These are phyloP conservation scores for Aphaenogaster rudis DNA, from an alignment of 1,140 invertebrate species.

Conservation along the genomic window DNA sequence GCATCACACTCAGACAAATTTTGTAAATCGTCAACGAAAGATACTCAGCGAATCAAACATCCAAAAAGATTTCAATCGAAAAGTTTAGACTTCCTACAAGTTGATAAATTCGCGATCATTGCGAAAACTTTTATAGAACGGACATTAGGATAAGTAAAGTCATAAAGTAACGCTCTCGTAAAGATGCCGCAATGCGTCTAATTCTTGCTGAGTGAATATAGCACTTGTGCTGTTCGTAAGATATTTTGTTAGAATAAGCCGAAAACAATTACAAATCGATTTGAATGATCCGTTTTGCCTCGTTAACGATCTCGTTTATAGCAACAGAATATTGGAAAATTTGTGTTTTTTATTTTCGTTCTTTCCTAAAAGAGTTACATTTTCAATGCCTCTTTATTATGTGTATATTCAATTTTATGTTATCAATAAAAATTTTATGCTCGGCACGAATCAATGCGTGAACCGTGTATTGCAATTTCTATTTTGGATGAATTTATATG, in stretches of 20 bases:
- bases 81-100: constrained; percentile 34
- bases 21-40: constrained; percentile 13
- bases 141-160: not conserved
- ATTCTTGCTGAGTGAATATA: not conserved
- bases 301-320: not conserved
- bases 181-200: constrained; percentile 54
- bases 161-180: constrained; percentile 7
- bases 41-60: not conserved
- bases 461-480: not conserved
- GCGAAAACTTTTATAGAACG: constrained; percentile 42
- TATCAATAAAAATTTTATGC: not conserved
- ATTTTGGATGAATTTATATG: not conserved
- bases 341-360: not conserved
- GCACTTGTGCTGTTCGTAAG: not conserved
- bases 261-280: not conserved
- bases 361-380: not conserved
- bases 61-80: constrained; percentile 17
- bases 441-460: not conserved
- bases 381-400: not conserved
- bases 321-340: not conserved
- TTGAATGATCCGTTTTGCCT: not conserved
- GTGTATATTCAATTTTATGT: not conserved
- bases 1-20: not conserved
- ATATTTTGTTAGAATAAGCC: not conserved
- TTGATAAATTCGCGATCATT: constrained; percentile 10